These are phyloP conservation scores for Bellardia bayeri DNA, from an alignment of 2,888 invertebrate genomes.

Conservation along the genomic window DNA sequence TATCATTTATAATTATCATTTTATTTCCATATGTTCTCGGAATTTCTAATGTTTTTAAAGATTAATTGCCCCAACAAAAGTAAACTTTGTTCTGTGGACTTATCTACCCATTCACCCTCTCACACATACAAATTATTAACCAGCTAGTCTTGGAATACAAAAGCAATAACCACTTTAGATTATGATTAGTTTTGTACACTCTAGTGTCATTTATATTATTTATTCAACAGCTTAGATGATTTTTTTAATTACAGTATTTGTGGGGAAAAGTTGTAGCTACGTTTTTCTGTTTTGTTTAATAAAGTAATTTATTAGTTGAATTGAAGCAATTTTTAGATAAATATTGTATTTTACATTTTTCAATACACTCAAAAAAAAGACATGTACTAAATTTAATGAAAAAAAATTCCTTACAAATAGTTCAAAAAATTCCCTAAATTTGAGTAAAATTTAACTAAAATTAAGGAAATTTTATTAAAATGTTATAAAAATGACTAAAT, in stretches of 20 bases:
- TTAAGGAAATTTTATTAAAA: no score
- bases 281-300: not conserved
- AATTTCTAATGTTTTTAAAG: slow-evolving; percentile 8
- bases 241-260: slow-evolving; percentile 8
- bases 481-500: no score
- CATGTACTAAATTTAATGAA: no score
- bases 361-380: no score
- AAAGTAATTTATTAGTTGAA: not conserved
- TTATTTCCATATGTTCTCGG: not conserved
- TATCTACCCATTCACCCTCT: not conserved
- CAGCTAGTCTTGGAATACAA: not conserved
- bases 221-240: not conserved
- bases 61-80: slow-evolving; percentile 17
- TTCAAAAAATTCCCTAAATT: no score
- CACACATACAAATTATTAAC: not conserved
- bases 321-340: not conserved
- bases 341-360: no score
- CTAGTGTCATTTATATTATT: no score
- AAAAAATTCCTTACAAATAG: no score
- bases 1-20: not conserved
- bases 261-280: not conserved
- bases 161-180: not conserved
- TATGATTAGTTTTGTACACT: not conserved
- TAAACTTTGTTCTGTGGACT: slow-evolving; percentile 39
- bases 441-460: no score